A percentile compares a stretch with the other conserved stretches of the same genome.
Evolutionary conservation across 2,888 invertebrate species (phyloP).

Genomic region (Hypselothyrea guttata): DNA sequence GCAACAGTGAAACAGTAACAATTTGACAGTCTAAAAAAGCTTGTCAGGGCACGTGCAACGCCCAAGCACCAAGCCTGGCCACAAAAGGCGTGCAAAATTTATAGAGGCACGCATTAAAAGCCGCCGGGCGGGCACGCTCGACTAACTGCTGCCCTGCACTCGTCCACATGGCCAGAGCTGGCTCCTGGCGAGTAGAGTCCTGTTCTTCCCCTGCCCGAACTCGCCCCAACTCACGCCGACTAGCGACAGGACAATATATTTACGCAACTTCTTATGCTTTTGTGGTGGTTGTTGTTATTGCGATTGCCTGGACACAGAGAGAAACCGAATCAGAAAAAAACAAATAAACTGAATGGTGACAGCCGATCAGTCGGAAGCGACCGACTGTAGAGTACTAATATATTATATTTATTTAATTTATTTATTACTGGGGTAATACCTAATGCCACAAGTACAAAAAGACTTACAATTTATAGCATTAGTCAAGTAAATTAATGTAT

Average conservation of each 20-base stretch:
- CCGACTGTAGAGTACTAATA: too few relatives aligned
- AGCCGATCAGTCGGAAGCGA: too few relatives aligned
- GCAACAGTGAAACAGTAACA: slow-evolving; percentile 39
- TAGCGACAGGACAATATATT: slow-evolving; percentile 75
- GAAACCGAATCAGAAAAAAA: slow-evolving; percentile 9
- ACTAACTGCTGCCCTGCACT: slow-evolving; percentile 68
- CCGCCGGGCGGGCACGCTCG: slow-evolving; percentile 72
- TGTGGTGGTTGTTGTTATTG: slow-evolving; percentile 47
- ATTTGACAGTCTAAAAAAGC: slow-evolving; percentile 68
- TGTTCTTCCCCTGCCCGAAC: slow-evolving; percentile 14
- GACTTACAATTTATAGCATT: too few relatives aligned
- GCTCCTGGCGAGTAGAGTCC: slow-evolving; percentile 41
- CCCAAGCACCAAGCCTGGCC: slow-evolving; percentile 26
- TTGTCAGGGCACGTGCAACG: slow-evolving; percentile 66
- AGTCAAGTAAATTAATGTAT: too few relatives aligned
- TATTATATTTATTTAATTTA: too few relatives aligned
- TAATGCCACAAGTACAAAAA: too few relatives aligned
- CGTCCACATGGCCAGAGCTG: slow-evolving; percentile 25
- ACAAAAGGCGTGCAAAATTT: slow-evolving; percentile 77
- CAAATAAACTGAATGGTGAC: too few relatives aligned
- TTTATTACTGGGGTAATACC: too few relatives aligned
- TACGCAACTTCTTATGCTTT: slow-evolving; percentile 74
- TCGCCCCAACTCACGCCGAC: slow-evolving; percentile 23
- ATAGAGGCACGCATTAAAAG: slow-evolving; percentile 74
- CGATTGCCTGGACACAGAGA: slow-evolving; percentile 34